Evolutionary conservation across 2,888 invertebrate species (phyloP), one percentile per base, ranked within the genome.

Genomic region (Xestobium rufovillosum): DNA sequence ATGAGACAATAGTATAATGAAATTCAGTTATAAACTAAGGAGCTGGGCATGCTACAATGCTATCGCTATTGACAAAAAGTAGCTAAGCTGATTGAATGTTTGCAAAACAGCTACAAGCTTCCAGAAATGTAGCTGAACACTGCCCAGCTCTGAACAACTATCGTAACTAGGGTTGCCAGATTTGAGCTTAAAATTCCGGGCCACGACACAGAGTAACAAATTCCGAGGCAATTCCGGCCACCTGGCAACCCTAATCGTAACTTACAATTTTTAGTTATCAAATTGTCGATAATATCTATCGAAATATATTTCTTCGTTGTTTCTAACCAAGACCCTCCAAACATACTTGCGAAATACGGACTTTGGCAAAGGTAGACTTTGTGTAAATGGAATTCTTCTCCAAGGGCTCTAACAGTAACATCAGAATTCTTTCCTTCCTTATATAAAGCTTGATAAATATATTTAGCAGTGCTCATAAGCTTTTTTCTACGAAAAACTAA

Each of bases 341-440:
- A 85, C 85, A 86, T 85, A 53, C 82, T 81, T 8, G 76, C 72
- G 62, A 86, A 86, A 59, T 85, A 85, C 1, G 80, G 80, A 55
- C 83, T 83, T 72, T 86, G 85, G 50, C 79, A 79, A 28, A 87
- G 68, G 57, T 87, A 87, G 25, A 86, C 74, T 66, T 80, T 83
- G 60, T 87, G 87, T 26, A 87, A 66, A 51, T 73, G 72, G 78
- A 85, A 86, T 42, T 78, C 75, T 57, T 74, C 75, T 14, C 78
- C 79, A 35, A 84, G 61, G 31, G 84, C 83, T 53, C 72, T 66
- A 3, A 87, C 79, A 15, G 76, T 76, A 27, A 87, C 71, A 60
- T 87, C 86, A 31, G 82, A 82, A 51, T 80, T 79, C 59, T 78
- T 76, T 40, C 84, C 81, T 59, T 85, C 80, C 52, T 79, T 71